A percentile compares a stretch with the other conserved stretches of the same genome.
phyloP scores from a whole-genome alignment of 2,113 vertebrate genomes.

The Phaetusa simplex region DNA sequence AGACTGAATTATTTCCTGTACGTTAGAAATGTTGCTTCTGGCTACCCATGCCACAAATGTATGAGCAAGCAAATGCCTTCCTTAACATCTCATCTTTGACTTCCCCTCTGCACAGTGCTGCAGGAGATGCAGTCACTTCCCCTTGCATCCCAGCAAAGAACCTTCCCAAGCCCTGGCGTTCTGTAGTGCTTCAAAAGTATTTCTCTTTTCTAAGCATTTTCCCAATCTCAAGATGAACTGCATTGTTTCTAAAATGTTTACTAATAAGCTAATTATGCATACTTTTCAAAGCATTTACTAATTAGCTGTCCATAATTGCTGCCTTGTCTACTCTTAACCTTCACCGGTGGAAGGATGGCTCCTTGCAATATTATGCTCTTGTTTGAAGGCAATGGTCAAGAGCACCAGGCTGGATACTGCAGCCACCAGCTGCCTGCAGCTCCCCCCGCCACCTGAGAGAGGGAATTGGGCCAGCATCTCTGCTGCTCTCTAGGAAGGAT shows the following conservation, averaged over 20 bases:
- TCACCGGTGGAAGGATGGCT: neutral
- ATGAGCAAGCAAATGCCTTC: slow-evolving; percentile 52
- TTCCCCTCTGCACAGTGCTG: neutral
- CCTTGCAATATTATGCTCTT: neutral
- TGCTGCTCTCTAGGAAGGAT: slow-evolving; percentile 8
- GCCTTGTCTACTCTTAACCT: slow-evolving; percentile 68
- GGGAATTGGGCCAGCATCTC: neutral
- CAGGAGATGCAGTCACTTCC: neutral
- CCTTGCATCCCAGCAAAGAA: neutral
- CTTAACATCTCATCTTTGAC: slow-evolving; percentile 32
- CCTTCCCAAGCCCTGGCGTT: neutral
- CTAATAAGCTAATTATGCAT: slow-evolving; percentile 41
- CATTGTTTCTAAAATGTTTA: slow-evolving; percentile 49
- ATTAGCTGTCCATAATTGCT: slow-evolving; percentile 61
- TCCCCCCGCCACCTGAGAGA: neutral
- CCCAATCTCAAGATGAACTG: slow-evolving; percentile 40
- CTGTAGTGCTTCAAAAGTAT: neutral
- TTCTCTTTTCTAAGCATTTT: slow-evolving; percentile 34
- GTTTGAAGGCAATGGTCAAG: slow-evolving; percentile 1
- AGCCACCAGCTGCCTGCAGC: neutral
- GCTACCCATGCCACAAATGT: neutral
- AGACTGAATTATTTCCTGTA: slow-evolving; percentile 55
- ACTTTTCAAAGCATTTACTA: slow-evolving; percentile 50
- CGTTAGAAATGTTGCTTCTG: slow-evolving; percentile 37
- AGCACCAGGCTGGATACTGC: neutral